Evolutionary conservation across 2,797 vertebrate genomes (phyloP).

Genomic region (Urosaurus nigricauda): DNA sequence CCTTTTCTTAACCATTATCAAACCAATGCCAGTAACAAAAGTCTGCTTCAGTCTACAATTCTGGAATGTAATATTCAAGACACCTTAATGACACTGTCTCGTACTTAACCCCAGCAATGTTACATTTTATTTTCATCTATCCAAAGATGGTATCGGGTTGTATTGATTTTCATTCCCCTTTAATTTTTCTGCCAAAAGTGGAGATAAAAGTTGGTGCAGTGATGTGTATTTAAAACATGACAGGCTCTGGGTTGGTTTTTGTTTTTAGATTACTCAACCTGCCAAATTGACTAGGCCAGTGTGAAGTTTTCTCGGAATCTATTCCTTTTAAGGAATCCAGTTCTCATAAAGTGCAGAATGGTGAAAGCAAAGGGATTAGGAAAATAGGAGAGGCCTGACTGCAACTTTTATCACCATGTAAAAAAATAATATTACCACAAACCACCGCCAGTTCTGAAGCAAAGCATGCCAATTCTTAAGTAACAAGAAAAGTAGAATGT

Average conservation of each 20-base stretch:
- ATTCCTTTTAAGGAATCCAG: constrained; percentile 57
- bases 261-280: constrained; percentile 57
- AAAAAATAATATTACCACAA: constrained; percentile 61
- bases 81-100: not conserved
- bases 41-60: not conserved
- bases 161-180: constrained; percentile 23
- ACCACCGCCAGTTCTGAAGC: constrained; percentile 35
- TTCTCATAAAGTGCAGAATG: constrained; percentile 49
- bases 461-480: constrained; percentile 15
- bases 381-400: constrained; percentile 61
- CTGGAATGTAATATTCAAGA: not conserved
- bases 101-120: constrained; percentile 6
- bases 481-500: not conserved
- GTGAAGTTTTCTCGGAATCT: constrained; percentile 45
- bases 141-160: constrained; percentile 14
- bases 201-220: constrained; percentile 11
- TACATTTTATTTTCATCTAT: constrained; percentile 24
- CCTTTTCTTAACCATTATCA: not conserved
- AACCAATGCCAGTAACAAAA: not conserved
- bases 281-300: constrained; percentile 52
- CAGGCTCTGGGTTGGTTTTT: constrained; percentile 17
- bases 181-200: constrained; percentile 19
- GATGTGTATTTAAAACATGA: constrained; percentile 13
- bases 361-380: constrained; percentile 47
- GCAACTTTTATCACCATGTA: constrained; percentile 52